Evolutionary conservation across 1,140 invertebrate species (phyloP).

Genomic region (Pseudomyrmex cubaensis): DNA sequence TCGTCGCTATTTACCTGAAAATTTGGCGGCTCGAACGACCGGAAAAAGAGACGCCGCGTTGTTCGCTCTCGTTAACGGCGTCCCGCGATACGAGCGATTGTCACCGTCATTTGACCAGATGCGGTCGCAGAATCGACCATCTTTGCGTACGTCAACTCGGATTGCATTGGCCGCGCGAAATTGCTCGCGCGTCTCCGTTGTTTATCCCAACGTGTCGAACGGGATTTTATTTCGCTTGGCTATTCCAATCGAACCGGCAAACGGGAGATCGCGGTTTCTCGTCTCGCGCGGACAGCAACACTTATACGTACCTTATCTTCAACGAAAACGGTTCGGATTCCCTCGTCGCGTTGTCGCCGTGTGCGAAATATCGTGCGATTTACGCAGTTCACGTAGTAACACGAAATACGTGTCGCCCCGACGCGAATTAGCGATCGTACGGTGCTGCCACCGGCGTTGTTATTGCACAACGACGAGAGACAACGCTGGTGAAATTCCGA

Average conservation of each 20-base stretch:
- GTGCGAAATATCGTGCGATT: conserved; percentile 59
- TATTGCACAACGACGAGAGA: neutral
- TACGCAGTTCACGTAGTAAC: conserved; percentile 75
- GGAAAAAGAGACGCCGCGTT: neutral
- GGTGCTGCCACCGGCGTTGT: conserved; percentile 74
- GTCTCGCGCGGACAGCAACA: no score
- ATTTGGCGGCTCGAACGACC: conserved; percentile 62
- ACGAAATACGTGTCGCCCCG: conserved; percentile 76
- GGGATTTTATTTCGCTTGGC: neutral
- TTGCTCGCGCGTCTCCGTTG: conserved; percentile 15
- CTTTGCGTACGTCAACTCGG: conserved; percentile 60
- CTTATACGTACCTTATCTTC: conserved; percentile 18
- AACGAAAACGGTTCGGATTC: neutral
- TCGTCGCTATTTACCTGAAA: conserved; percentile 58
- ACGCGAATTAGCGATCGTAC: conserved; percentile 73
- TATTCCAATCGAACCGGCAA: neutral
- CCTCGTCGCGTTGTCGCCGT: neutral
- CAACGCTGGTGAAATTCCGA: conserved; percentile 17
- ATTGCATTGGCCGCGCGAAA: conserved; percentile 29
- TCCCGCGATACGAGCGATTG: conserved; percentile 53
- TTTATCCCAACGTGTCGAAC: neutral
- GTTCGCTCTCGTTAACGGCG: conserved; percentile 37
- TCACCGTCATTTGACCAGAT: conserved; percentile 73
- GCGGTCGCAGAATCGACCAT: conserved; percentile 73
- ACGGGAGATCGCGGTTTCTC: neutral